Evolutionary conservation across 2,888 invertebrate genomes (phyloP), one percentile per base, ranked within the genome.

Genomic region (Rhagonycha lutea): DNA sequence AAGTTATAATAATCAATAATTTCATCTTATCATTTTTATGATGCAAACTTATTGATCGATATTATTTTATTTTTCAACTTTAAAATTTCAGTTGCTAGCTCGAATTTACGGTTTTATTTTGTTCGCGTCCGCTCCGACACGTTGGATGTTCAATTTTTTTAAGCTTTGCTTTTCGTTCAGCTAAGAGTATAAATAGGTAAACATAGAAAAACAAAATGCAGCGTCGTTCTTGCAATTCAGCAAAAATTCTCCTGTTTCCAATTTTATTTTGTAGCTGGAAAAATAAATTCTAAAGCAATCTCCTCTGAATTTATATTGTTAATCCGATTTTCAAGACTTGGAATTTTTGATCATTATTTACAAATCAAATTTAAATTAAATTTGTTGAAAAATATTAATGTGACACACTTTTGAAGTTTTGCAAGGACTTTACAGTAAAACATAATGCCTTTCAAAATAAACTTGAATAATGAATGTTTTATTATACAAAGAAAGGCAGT

Each of bases 401-500:
- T 8, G 47, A n/a, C 47, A n/a, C n/a, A 47, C 47, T 47, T 47
- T 47, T n/a, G 47, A n/a, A 47, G 47, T 47, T 47, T 47, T 47
- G 47, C 3, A 47, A 32, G 7, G 4, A 47, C n/a, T 47, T 47
- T n/a, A 47, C n/a, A n/a, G n/a, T n/a, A n/a, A 47, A 47, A 8
- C n/a, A n/a, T n/a, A 47, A 47, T 47, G 14, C 18, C 61, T 14
- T 28, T 70, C 32, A 18, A 28, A 70, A 70, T 28, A 29, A 70
- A 62, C 62, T 29, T 29, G 70, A 23, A 70, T 70, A 70, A 70
- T 70, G 32, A 61, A 18, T 26, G 24, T 62, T 62, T 61, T 12
- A 62, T 29, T 70, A 28, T 29, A 28, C 70, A 70, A 61, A 70
- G 62, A 29, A 62, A 62, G 62, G 29, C 70, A 70, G 18, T 18